Conservation (phyloP, 2,113 vertebrate species). For the Malurus elegans region DNA sequence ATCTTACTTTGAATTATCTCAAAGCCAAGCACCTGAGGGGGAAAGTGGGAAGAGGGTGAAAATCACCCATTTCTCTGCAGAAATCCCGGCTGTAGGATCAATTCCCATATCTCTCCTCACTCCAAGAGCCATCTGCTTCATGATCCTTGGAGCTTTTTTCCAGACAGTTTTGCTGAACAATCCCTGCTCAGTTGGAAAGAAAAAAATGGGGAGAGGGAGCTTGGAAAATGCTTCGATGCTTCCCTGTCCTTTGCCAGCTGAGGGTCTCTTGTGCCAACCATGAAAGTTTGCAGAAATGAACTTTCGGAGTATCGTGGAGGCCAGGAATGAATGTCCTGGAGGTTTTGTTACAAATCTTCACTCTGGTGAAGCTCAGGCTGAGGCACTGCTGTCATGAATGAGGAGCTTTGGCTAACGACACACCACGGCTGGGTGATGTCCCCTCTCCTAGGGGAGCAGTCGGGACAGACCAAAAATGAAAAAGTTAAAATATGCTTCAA, state of each 20-base stretch:
- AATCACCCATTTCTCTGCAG: background rate
- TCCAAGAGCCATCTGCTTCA: background rate
- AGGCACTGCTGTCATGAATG: background rate
- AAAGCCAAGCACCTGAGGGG: background rate
- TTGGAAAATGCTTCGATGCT: background rate
- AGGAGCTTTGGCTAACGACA: fast-evolving
- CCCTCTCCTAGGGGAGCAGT: background rate
- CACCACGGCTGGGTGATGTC: background rate
- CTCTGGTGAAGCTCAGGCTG: background rate
- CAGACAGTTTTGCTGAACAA: background rate
- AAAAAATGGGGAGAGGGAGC: background rate
- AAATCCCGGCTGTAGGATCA: background rate
- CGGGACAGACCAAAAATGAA: background rate
- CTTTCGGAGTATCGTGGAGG: background rate
- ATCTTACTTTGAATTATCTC: fast-evolving
- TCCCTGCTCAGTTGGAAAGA: background rate
- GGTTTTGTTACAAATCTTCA: background rate
- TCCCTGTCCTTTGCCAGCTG: background rate
- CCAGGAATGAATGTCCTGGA: background rate
- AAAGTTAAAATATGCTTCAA: background rate
- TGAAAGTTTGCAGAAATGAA: background rate
- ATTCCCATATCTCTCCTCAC: background rate
- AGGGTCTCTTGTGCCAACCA: background rate
- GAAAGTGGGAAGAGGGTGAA: background rate
- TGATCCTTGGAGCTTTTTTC: background rate